Evolutionary conservation across 2,888 invertebrate species (phyloP), one percentile per base, ranked within the genome.

Genomic region (Diabrotica balteata): DNA sequence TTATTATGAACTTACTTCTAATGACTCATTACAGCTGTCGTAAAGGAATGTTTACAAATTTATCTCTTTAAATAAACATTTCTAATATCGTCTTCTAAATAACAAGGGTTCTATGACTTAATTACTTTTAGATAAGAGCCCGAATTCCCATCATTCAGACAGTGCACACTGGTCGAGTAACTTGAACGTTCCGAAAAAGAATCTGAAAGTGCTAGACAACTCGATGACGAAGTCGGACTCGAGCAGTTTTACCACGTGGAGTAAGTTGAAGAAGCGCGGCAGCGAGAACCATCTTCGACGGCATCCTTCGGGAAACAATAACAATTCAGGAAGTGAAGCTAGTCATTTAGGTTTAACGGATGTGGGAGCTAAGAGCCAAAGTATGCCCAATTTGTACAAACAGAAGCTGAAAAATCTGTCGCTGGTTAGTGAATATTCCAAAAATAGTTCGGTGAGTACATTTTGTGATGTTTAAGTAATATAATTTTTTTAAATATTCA

Each of bases 211-310:
- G 8, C 64, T 79, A 83, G 91, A 92, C 78, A 88, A 90, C 72
- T 92, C 93, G 76, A 94, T 95, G 94, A 93, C 93, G 71, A 91
- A 92, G 82, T 95, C 95, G 68, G 95, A 95, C 84, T 92, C 93
- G 79, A 93, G 93, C 76, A 82, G 81, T 68, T 92, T 93, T 84
- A 95, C 94, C 74, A 94, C 95, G 54, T 94, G 94, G 93, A 93
- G 94, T 85, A 94, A 94, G 83, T 86, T 94, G 80, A 92, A 92
- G 85, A 90, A 90, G 82, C 89, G 90, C 80, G 89, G 87, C 79
- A 88, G 87, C 82, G 89, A 90, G 76, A 81, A 82, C 67, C 89
- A 89, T 75, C 85, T 90, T 78, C 86, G 88, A 80, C 90, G 93
- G 80, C 92, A 92, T 85, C 92, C 93, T 63, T 92, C 93, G 66